These are phyloP conservation scores for Lithophane leautieri DNA, from an alignment of 2,888 invertebrate genomes.

Conservation along the genomic window DNA sequence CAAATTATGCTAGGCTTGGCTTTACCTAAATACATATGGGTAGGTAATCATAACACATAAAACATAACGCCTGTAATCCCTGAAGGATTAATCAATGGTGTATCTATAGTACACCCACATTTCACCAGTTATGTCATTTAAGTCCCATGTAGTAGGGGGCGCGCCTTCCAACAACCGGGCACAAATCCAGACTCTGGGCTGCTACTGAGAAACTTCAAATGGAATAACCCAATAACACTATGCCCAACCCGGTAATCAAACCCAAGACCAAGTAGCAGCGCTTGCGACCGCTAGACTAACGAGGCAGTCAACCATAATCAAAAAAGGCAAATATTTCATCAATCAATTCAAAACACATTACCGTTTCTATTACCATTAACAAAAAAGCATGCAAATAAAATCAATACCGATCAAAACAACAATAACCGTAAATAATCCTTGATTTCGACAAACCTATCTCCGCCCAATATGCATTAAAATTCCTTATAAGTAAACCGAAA, in stretches of 20 bases:
- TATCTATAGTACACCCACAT: too few species aligned
- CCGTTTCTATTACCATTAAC: neutral
- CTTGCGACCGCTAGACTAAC: too few species aligned
- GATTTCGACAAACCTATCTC: constrained; percentile 55
- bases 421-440: constrained; percentile 50
- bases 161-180: too few species aligned
- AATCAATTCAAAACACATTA: constrained; percentile 5
- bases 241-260: neutral
- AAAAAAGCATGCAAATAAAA: constrained; percentile 20
- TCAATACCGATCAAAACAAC: constrained; percentile 36
- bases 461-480: constrained; percentile 70
- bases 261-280: neutral
- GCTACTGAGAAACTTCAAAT: neutral
- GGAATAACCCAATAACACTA: neutral
- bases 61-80: too few species aligned
- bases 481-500: constrained; percentile 74
- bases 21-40: neutral
- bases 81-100: too few species aligned
- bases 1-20: neutral
- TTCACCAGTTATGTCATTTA: too few species aligned
- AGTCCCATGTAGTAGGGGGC: too few species aligned
- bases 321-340: neutral
- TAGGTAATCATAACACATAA: too few species aligned
- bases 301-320: too few species aligned
- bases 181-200: too few species aligned